Conservation (phyloP, 2,888 invertebrate genomes). For the Chydorus sphaericus region DNA sequence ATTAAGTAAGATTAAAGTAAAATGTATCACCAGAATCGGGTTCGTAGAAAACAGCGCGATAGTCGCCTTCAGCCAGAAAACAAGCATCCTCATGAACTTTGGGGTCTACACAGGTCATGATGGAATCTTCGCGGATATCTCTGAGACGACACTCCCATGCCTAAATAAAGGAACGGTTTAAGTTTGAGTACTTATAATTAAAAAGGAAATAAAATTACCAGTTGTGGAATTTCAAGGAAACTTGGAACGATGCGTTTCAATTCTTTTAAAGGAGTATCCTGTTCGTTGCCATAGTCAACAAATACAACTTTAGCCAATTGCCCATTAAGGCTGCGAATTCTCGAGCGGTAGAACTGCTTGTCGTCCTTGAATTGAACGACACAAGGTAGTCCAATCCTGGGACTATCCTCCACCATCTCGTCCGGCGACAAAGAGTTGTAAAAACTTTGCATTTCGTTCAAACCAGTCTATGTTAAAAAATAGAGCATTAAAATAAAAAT, state of each 20-base stretch:
- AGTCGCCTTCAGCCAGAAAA: background rate
- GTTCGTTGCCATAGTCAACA: conserved; percentile 13
- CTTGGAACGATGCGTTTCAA: conserved; percentile 7
- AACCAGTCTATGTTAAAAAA: background rate
- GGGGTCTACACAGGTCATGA: background rate
- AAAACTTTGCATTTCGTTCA: conserved; percentile 3
- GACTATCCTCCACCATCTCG: conserved; percentile 1
- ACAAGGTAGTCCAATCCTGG: background rate
- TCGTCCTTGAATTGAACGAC: conserved; percentile 9
- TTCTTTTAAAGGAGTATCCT: background rate
- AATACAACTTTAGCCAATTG: background rate
- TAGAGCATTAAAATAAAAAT: background rate
- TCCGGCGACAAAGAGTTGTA: conserved; percentile 4
- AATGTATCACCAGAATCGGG: background rate
- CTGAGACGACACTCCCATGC: background rate
- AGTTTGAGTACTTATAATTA: background rate
- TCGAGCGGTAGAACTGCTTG: conserved; percentile 8
- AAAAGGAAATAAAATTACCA: background rate
- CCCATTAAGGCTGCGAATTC: background rate
- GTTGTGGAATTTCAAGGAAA: conserved; percentile 6
- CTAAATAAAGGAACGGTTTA: too few species aligned
- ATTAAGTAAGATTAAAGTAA: background rate
- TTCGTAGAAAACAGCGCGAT: background rate
- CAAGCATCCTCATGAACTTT: background rate
- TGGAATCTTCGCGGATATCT: too few species aligned